Evolutionary conservation across 2,113 vertebrate genomes (phyloP).

Genomic region (Calyptommatus sinebrachiatus): DNA sequence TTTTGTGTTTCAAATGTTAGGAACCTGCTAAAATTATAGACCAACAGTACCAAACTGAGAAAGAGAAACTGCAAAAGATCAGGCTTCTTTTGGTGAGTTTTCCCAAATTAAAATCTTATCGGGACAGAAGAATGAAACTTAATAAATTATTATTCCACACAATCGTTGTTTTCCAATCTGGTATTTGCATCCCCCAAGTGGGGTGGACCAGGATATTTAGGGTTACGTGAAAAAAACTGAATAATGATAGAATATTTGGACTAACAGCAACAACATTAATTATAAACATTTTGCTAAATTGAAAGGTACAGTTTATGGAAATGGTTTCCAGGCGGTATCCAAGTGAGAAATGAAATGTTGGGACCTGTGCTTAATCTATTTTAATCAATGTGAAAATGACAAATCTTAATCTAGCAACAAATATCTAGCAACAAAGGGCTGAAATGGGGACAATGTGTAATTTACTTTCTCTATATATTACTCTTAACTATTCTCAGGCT

Average conservation of each 20-base stretch:
- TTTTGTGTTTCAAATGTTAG: constrained; percentile 66
- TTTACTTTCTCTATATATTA: constrained; percentile 40
- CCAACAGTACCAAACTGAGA: constrained; percentile 82
- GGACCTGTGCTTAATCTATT: neutral
- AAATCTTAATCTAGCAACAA: too few species aligned
- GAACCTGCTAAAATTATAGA: constrained; percentile 84
- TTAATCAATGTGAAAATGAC: neutral
- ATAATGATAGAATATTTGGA: too few species aligned
- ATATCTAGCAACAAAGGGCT: neutral
- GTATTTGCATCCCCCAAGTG: too few species aligned
- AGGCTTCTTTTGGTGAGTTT: constrained; percentile 88
- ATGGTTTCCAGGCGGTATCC: too few species aligned
- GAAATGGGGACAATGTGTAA: neutral
- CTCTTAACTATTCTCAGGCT: constrained; percentile 80
- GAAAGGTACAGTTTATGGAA: too few species aligned
- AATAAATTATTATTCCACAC: neutral
- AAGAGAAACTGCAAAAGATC: constrained; percentile 95
- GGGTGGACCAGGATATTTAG: too few species aligned
- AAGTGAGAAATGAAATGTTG: too few species aligned
- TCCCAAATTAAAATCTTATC: neutral
- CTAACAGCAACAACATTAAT: too few species aligned
- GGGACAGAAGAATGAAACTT: too few species aligned
- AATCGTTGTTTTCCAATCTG: neutral
- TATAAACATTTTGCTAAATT: too few species aligned
- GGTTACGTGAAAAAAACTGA: too few species aligned